Evolutionary conservation across 2,113 vertebrate genomes (phyloP).

Genomic region (Prolemur simus): DNA sequence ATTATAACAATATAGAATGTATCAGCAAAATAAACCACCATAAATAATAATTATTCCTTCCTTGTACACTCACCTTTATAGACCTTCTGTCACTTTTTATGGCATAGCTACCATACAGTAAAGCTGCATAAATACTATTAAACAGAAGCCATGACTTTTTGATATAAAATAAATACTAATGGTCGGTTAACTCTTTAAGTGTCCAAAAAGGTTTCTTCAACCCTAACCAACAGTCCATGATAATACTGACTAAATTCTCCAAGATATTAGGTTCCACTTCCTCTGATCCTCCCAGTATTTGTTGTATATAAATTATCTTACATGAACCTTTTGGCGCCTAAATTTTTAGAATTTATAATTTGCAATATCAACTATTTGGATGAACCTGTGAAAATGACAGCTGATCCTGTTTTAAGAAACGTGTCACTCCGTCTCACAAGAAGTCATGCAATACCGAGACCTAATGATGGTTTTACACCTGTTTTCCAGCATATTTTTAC

Average conservation of each 20-base stretch:
- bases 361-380: conserved; percentile 59
- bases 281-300: conserved; percentile 57
- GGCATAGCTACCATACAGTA: background rate
- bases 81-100: background rate
- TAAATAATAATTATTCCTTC: conserved; percentile 15
- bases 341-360: conserved; percentile 66
- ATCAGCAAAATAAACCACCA: background rate
- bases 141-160: background rate
- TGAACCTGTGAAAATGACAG: conserved; percentile 69
- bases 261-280: conserved; percentile 37
- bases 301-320: conserved; percentile 75
- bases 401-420: conserved; percentile 60
- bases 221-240: conserved; percentile 23
- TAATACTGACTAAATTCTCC: conserved; percentile 53
- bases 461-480: conserved; percentile 77
- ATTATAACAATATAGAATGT: background rate
- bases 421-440: conserved; percentile 64
- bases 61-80: background rate
- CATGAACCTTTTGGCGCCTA: conserved; percentile 53
- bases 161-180: background rate
- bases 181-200: background rate
- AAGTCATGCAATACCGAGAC: conserved; percentile 39
- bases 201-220: conserved; percentile 40
- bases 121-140: conserved; percentile 13
- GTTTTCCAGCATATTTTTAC: conserved; percentile 81